A percentile compares a stretch with the other conserved stretches of the same genome.
These are phyloP conservation scores for Drosophila kohkoa DNA, from an alignment of 1,140 invertebrate species.

Conservation along the genomic window DNA sequence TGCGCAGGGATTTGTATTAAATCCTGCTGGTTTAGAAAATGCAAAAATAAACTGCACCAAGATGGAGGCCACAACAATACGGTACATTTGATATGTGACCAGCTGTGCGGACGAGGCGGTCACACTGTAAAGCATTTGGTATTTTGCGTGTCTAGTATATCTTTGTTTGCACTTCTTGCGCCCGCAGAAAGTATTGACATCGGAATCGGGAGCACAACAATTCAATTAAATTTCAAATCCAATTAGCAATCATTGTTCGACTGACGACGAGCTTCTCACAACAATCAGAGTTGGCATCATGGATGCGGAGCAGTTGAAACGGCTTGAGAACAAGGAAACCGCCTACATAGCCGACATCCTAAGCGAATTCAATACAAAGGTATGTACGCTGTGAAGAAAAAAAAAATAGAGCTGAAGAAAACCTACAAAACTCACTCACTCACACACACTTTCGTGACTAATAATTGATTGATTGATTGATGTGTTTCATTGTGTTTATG, in stretches of 20 bases:
- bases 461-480: constrained; percentile 1
- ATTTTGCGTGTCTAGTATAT: constrained; percentile 20
- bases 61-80: neutral
- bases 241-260: constrained; percentile 36
- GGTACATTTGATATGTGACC: neutral
- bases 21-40: neutral
- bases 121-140: constrained; percentile 22
- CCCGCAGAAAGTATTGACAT: constrained; percentile 31
- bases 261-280: neutral
- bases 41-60: too few species aligned
- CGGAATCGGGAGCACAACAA: constrained; percentile 20
- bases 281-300: constrained; percentile 52
- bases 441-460: constrained; percentile 19
- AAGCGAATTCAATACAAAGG: constrained; percentile 74
- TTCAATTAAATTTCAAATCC: constrained; percentile 44
- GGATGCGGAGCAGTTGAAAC: constrained; percentile 73
- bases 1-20: neutral
- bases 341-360: constrained; percentile 64
- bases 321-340: constrained; percentile 64
- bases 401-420: too few species aligned
- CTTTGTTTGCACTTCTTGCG: constrained; percentile 18
- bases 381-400: constrained; percentile 16
- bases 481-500: too few species aligned
- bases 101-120: neutral
- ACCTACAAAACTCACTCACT: neutral